Conservation (phyloP, 2,797 vertebrate genomes). For the Lutjanus argentimaculatus region DNA sequence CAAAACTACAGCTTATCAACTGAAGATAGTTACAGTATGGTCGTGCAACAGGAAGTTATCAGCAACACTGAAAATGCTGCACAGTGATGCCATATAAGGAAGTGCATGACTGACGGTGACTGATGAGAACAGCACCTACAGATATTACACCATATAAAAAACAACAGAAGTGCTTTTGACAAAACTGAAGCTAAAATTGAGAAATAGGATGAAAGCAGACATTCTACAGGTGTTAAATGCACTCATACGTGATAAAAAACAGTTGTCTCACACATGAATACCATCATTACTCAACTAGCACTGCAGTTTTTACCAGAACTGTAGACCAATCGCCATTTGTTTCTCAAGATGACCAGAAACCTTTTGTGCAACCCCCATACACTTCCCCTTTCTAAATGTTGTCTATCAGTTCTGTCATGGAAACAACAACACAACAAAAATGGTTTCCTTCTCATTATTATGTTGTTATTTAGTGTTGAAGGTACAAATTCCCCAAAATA, state of each 20-base stretch:
- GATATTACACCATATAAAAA: neutral
- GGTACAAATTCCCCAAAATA: neutral
- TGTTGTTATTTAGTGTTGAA: neutral
- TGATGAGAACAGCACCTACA: neutral
- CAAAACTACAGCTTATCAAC: neutral
- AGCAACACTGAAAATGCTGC: neutral
- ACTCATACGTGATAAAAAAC: neutral
- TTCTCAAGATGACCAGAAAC: neutral
- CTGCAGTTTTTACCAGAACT: neutral
- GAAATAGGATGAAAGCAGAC: neutral
- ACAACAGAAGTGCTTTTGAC: neutral
- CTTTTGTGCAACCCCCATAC: neutral
- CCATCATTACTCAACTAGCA: neutral
- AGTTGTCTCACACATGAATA: neutral
- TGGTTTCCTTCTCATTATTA: neutral
- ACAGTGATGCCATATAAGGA: neutral
- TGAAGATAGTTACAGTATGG: neutral
- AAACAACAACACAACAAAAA: neutral
- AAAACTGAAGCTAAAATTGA: neutral
- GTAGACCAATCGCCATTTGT: neutral
- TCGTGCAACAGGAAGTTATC: constrained; percentile 12
- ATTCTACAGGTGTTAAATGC: neutral
- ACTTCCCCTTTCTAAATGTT: constrained; percentile 12
- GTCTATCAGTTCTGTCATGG: neutral
- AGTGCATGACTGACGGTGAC: neutral